Conservation (phyloP, 2,888 invertebrate species). For the Pristionchus mayeri region DNA sequence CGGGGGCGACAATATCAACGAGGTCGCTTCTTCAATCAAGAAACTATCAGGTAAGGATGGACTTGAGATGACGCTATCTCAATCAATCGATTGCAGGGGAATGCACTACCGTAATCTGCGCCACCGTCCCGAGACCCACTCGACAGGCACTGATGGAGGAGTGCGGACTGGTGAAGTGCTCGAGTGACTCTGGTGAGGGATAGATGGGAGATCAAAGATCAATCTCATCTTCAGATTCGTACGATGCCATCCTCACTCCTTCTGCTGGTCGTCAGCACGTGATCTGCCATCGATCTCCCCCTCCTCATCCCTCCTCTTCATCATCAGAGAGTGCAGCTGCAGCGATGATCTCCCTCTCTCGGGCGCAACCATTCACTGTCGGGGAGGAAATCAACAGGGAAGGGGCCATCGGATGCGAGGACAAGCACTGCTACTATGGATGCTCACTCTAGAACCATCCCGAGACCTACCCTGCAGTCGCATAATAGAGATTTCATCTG, state of each 20-base stretch:
- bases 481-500: too few species aligned
- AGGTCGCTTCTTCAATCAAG: neutral
- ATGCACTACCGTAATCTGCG: conserved; percentile 40
- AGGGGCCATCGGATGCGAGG: neutral
- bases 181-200: neutral
- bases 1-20: neutral
- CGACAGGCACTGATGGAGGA: conserved; percentile 30
- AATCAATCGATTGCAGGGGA: conserved; percentile 30
- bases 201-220: neutral
- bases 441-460: neutral
- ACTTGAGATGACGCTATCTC: neutral
- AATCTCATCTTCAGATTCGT: neutral
- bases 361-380: conserved; percentile 17
- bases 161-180: conserved; percentile 10
- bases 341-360: neutral
- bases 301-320: neutral
- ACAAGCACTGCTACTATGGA: conserved; percentile 8
- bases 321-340: neutral
- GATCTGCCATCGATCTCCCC: conserved; percentile 28
- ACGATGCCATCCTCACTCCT: conserved; percentile 8
- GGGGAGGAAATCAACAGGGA: conserved; percentile 1
- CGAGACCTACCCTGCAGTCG: too few species aligned
- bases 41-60: neutral
- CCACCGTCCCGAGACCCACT: conserved; percentile 23
- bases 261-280: conserved; percentile 21